Base-by-base conservation (phyloP, 1,140 invertebrate species). In the Diachasmimorpha longicaudata region DNA sequence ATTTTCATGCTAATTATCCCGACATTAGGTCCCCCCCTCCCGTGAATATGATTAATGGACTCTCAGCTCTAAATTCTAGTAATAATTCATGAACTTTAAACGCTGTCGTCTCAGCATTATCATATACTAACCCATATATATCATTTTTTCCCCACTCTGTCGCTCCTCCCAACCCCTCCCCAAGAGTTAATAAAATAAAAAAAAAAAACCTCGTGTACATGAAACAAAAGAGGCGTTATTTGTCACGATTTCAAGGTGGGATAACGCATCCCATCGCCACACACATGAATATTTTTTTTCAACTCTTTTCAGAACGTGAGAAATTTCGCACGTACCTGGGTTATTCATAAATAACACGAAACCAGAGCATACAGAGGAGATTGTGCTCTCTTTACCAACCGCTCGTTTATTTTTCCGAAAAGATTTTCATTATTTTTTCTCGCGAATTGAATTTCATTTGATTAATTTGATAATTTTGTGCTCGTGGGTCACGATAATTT, bases 211-310 rank as follows among this genome's bases (percentile, higher is more conserved):
- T 21, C n/a, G 6, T n/a, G n/a, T 36, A 39, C 31, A 14, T 37
- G 25, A 68, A 68, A 68, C 66, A 68, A 37, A 68, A 37, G 66
- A 68, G 66, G 66, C 66, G 66, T 68, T 63, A 68, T 68, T 68
- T 68, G 66, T 68, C 66, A 68, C 31, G 66, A 68, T 68, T 68
- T 16, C 14, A 68, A 36, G 31, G 66, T 68, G 66, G 58, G 66
- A 68, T 68, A 68, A 68, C 66, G 66, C 66, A 68, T 68, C 66
- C n/a, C 66, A 63, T 63, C 14, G 58, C 23, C 23, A 63, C 58
- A 63, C 58, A 63, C 58, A 63, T 25, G 58, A 63, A 25, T 25
- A 14, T 25, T 4, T 63, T 63, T 63, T 63, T 63, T 63, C 58
- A 66, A 16, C 36, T 37, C 36, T 68, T 31, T 68, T 68, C 31